Evolutionary conservation across 2,113 vertebrate species (phyloP), one percentile per base, ranked within the genome.

Genomic region (Pimephales promelas): DNA sequence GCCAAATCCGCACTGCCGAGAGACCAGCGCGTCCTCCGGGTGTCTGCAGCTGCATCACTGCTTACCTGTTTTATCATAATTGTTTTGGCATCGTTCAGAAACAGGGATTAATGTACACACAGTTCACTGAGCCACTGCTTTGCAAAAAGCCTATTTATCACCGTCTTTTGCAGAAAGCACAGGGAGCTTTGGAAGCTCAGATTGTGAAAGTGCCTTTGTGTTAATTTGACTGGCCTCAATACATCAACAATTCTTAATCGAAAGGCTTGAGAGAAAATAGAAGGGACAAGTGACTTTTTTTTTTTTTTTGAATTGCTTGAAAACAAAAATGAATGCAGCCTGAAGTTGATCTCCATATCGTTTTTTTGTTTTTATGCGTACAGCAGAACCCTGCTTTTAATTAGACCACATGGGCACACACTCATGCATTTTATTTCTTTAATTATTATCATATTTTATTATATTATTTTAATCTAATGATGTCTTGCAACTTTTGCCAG

Each of bases 1-100:
- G 10, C 83, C 49, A 72, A 71, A 61, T 36, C 64, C 3, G 10
- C 77, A 71, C 82, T 75, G 75, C 54, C 18, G 36, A 70, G 74
- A 70, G 64, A 57, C 36, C 40, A 24, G 43, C 40, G 10, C 56
- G 9, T 47, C 40, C 52, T 76, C 28, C 5, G 24, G 26, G 40
- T 10, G 10, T 20, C 75, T 64, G 24, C 26, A 5, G 34, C 57
- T 76, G 36, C 71, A 75, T 57, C 40, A 6, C 61, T 71, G 75
- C n/a, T 57, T 61, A 72, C 76, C 75, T 84, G 52, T 84, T 80
- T 84, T 84, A 79, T 84, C 83, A 72, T 84, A 78, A 79, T 59
- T 84, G 75, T 24, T 57, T 79, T 84, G 75, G 66, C 66, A 72
- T 36, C 54, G 3, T 78, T 78, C 75, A 80, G 45, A 84, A 84